phyloP scores from a whole-genome alignment of 1,140 invertebrate genomes.

The Araneus ventricosus region DNA sequence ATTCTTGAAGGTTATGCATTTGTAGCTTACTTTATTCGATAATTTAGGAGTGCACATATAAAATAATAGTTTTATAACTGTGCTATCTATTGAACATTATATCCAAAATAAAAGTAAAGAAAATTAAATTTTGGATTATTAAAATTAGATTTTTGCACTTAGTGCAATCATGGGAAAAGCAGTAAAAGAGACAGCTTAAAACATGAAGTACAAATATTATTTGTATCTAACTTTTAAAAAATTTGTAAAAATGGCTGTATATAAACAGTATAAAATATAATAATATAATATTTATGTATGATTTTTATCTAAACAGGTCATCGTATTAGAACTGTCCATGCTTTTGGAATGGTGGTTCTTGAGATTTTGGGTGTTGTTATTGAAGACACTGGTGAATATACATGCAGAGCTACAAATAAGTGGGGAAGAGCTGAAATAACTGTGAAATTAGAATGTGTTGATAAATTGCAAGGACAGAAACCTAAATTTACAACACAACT shows the following conservation, averaged over 20 bases:
- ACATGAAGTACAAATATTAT: not conserved
- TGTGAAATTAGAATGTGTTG: constrained; percentile 90
- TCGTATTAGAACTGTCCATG: constrained; percentile 95
- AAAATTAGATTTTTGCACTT: too few relatives aligned
- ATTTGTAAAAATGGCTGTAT: not conserved
- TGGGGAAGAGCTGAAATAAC: constrained; percentile 87
- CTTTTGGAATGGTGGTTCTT: constrained; percentile 97
- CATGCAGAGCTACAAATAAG: constrained; percentile 79
- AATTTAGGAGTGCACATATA: too few relatives aligned
- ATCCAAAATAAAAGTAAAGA: too few relatives aligned
- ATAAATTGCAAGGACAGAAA: constrained; percentile 90
- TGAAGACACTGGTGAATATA: constrained; percentile 92
- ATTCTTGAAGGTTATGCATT: too few relatives aligned
- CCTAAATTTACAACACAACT: constrained; percentile 94
- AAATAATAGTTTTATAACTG: too few relatives aligned
- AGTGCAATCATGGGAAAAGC: not conserved
- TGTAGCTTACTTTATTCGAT: too few relatives aligned
- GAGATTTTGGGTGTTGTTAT: constrained; percentile 92
- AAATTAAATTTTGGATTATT: too few relatives aligned
- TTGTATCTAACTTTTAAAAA: not conserved
- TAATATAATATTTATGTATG: too few relatives aligned
- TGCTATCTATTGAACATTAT: too few relatives aligned
- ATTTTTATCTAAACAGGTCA: constrained; percentile 78
- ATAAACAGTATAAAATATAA: not conserved
- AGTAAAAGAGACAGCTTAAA: not conserved